Evolutionary conservation across 2,113 vertebrate species (phyloP).

Genomic region (Callorhinus ursinus): DNA sequence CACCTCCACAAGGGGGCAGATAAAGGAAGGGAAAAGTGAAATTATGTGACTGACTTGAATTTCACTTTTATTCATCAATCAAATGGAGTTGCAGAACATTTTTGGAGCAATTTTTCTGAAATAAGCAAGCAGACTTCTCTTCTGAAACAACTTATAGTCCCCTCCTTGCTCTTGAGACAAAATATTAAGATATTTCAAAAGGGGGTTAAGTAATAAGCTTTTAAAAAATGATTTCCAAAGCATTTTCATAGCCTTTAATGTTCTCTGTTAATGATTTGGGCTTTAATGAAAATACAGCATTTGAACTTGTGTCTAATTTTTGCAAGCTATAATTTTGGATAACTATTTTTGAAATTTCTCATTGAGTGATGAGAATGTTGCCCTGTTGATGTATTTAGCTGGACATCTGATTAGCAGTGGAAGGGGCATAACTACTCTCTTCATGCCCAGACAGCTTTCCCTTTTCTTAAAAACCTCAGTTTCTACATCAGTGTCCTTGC

Average conservation of each 20-base stretch:
- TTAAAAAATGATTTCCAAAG: background rate
- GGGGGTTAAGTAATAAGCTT: background rate
- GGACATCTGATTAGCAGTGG: background rate
- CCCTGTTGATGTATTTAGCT: background rate
- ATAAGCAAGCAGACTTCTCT: background rate
- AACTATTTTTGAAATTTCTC: background rate
- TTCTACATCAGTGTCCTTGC: background rate
- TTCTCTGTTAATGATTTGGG: constrained; percentile 15
- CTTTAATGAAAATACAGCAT: background rate
- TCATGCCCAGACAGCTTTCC: background rate
- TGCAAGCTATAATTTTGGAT: background rate
- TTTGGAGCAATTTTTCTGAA: constrained; percentile 4
- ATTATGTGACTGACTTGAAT: background rate
- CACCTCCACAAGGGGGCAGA: constrained; percentile 71
- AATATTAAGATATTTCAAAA: background rate
- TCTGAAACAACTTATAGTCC: background rate
- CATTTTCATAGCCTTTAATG: background rate
- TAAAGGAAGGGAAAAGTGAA: constrained; percentile 32
- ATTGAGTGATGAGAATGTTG: background rate
- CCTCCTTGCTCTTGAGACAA: background rate
- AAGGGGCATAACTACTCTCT: background rate
- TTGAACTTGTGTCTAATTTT: background rate
- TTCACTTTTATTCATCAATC: background rate
- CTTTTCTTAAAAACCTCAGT: background rate
- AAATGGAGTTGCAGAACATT: background rate